Percentiles rank a stretch among this genome's conserved stretches.
These are phyloP conservation scores for Mus spretus DNA, from an alignment of 2,797 vertebrate genomes.

Conservation along the genomic window DNA sequence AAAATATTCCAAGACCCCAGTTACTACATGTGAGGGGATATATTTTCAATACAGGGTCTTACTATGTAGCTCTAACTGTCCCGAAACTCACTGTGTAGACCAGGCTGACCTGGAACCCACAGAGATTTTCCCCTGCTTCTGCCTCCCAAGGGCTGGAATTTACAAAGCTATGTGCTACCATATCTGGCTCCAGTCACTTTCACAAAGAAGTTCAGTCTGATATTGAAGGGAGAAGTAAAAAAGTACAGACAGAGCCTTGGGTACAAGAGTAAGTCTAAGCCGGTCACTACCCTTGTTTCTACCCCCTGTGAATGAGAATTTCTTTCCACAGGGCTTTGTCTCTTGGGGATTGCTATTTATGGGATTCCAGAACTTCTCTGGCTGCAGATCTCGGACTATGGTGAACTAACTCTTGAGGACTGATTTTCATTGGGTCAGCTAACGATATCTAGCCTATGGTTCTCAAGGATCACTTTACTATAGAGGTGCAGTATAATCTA, in stretches of 20 bases:
- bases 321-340: not conserved
- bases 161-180: not conserved
- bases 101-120: not conserved
- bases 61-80: too few relatives aligned
- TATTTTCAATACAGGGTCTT: not conserved
- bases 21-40: not conserved
- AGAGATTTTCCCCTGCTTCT: not conserved
- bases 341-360: not conserved
- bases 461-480: not conserved
- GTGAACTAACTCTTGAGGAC: not conserved
- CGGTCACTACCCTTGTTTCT: not conserved
- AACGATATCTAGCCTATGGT: not conserved
- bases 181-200: not conserved
- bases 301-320: not conserved
- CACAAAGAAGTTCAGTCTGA: not conserved
- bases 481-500: too few relatives aligned
- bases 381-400: not conserved
- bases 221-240: slow-evolving; percentile 34
- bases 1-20: not conserved
- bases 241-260: not conserved
- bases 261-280: not conserved
- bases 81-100: not conserved
- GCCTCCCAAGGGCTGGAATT: not conserved
- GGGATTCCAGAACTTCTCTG: not conserved
- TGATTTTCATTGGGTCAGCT: not conserved